Conservation (phyloP, 2,113 vertebrate species). For the Pelvicachromis taeniatus region DNA sequence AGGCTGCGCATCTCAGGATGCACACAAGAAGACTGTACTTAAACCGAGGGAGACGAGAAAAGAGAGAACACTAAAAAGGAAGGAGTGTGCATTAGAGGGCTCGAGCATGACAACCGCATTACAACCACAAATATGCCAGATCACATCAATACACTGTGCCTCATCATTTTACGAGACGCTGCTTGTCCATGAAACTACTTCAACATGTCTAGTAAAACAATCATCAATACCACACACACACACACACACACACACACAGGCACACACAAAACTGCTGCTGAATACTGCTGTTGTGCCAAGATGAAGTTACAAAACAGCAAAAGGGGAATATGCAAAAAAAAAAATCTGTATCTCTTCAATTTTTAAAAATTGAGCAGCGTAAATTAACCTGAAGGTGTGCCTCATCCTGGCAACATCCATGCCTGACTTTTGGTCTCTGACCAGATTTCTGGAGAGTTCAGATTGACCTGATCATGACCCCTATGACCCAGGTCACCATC, state of each 20-base stretch:
- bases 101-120: constrained; percentile 32
- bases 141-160: constrained; percentile 41
- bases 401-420: neutral
- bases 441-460: neutral
- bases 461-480: neutral
- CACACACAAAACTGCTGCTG: neutral
- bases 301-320: neutral
- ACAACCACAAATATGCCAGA: constrained; percentile 51
- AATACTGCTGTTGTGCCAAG: neutral
- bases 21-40: neutral
- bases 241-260: neutral
- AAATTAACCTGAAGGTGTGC: neutral
- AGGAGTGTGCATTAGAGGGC: neutral
- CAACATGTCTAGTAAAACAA: constrained; percentile 43
- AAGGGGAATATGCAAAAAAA: neutral
- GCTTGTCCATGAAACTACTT: constrained; percentile 51
- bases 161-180: constrained; percentile 44
- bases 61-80: neutral
- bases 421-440: neutral
- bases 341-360: neutral
- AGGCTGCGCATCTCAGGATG: neutral
- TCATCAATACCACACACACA: constrained; percentile 26
- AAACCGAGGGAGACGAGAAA: neutral
- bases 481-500: neutral
- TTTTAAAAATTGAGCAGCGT: neutral